These are phyloP conservation scores for Ophraella communa DNA, from an alignment of 2,888 invertebrate species.

Conservation along the genomic window DNA sequence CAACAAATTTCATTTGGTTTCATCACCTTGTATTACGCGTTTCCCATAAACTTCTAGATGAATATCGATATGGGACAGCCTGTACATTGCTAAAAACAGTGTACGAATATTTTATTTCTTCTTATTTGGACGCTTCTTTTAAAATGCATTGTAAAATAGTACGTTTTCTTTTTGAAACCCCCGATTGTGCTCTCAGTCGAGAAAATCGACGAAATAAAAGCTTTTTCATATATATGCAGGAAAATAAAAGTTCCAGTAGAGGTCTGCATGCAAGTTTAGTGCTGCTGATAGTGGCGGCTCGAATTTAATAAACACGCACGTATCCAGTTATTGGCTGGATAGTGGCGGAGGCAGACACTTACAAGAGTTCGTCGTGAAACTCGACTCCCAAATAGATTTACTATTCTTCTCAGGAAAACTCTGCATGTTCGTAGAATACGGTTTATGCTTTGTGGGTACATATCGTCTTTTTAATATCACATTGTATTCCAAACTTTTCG, in stretches of 20 bases:
- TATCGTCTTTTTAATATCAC: not conserved
- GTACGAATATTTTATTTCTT: no score
- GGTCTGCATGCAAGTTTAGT: not conserved
- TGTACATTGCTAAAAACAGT: no score
- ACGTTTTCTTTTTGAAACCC: no score
- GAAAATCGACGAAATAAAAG: no score
- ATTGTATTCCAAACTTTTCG: not conserved
- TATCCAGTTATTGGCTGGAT: not conserved
- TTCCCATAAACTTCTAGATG: no score
- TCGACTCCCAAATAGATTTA: constrained; percentile 4
- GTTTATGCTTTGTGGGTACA: not conserved
- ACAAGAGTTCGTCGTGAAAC: not conserved
- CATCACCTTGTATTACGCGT: no score
- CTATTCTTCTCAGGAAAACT: constrained; percentile 4
- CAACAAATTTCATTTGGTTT: no score
- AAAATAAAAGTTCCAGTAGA: not conserved
- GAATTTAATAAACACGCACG: constrained; percentile 9
- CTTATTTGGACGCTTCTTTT: no score
- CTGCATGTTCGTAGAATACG: constrained; percentile 3
- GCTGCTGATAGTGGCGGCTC: not conserved
- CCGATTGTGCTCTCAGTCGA: no score
- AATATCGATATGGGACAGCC: no score
- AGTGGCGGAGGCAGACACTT: not conserved
- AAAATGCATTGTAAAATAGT: no score
- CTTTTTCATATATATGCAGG: no score